phyloP scores from a whole-genome alignment of 2,113 vertebrate species.

The Saccopteryx leptura region DNA sequence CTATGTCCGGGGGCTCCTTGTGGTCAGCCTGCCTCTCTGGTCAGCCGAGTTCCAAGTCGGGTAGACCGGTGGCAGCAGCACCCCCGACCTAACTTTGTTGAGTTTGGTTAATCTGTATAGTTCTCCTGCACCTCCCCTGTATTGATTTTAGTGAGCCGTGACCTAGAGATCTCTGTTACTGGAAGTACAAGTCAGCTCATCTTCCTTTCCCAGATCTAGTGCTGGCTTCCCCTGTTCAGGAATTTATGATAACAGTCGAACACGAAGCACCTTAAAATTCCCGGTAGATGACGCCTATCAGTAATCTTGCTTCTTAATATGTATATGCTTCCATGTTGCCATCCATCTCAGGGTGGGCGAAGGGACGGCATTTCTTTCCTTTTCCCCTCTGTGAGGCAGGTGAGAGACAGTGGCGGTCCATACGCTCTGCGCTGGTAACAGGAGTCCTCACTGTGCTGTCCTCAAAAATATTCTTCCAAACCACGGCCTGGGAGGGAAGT shows the following conservation, averaged over 20 bases:
- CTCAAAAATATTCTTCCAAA: background rate
- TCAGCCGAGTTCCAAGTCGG: background rate
- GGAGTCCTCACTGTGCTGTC: background rate
- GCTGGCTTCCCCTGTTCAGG: background rate
- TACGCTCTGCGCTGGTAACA: background rate
- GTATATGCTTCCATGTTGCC: background rate
- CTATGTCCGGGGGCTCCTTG: background rate
- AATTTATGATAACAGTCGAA: background rate
- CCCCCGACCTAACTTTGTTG: background rate
- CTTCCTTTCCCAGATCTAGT: background rate
- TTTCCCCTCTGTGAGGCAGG: background rate
- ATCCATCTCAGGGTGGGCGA: background rate
- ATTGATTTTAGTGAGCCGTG: background rate
- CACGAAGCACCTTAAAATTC: background rate
- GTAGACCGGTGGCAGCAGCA: background rate
- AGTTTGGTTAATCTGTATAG: rapidly evolving
- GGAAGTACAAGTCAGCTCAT: background rate
- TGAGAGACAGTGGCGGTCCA: rapidly evolving
- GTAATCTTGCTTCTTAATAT: background rate
- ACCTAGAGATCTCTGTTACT: background rate
- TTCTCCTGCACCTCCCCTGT: background rate
- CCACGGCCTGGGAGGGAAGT: no score
- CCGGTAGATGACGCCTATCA: background rate
- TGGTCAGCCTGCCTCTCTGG: background rate
- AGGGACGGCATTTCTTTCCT: background rate